Percentiles rank a stretch among this genome's conserved stretches.
Conservation (phyloP, 2,113 vertebrate genomes). For the Crypturellus undulatus region DNA sequence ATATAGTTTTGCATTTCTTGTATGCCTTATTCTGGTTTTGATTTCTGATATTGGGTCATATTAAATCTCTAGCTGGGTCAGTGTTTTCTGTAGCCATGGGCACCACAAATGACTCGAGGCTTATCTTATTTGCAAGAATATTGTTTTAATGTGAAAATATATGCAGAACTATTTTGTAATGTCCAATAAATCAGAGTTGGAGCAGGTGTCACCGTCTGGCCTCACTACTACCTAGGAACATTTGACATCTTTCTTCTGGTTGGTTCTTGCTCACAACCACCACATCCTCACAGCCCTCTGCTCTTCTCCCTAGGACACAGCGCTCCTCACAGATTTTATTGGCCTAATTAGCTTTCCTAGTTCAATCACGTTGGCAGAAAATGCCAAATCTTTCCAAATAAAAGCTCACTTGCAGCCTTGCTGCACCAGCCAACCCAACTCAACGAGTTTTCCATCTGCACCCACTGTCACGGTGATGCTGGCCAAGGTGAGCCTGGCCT, state of each 20-base stretch:
- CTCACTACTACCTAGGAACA: not conserved
- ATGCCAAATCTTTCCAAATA: conserved; percentile 1
- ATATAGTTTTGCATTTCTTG: conserved; percentile 66
- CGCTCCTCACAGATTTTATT: not conserved
- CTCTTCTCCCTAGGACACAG: not conserved
- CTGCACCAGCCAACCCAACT: not conserved
- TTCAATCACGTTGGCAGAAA: not conserved
- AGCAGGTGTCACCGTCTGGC: fast-evolving
- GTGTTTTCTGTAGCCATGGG: conserved; percentile 60
- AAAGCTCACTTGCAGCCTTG: not conserved
- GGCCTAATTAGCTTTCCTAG: not conserved
- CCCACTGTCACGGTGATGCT: fast-evolving
- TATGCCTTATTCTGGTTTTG: conserved; percentile 53
- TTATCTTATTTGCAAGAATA: conserved; percentile 58
- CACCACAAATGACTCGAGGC: conserved; percentile 36
- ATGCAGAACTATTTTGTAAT: conserved; percentile 68
- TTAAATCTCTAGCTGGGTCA: conserved; percentile 44
- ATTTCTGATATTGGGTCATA: conserved; percentile 43
- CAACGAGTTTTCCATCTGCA: not conserved
- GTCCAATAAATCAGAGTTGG: conserved; percentile 55
- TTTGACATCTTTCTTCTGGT: not conserved
- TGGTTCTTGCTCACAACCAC: fast-evolving
- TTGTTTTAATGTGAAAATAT: conserved; percentile 65
- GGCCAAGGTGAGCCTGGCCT: fast-evolving
- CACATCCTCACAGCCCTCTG: not conserved